Percentiles rank a stretch among this genome's conserved stretches.
Conservation (phyloP, 2,888 invertebrate species). For the Cantharis flavilabris region DNA sequence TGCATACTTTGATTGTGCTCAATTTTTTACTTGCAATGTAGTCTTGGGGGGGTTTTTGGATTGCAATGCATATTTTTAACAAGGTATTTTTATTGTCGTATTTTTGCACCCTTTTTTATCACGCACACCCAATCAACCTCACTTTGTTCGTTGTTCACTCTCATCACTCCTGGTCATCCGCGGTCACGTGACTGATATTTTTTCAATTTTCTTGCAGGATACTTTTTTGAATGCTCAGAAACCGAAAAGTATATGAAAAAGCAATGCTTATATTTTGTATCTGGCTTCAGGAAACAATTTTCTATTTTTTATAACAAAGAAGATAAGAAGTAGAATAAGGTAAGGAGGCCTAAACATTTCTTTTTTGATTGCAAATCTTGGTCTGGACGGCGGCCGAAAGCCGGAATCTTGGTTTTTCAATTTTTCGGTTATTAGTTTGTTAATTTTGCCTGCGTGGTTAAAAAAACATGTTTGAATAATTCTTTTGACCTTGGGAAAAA, state of each 20-base stretch:
- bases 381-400: too few relatives aligned
- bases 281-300: background rate
- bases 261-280: background rate
- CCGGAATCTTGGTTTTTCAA: too few relatives aligned
- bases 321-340: background rate
- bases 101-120: background rate
- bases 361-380: background rate
- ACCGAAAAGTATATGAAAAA: background rate
- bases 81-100: constrained; percentile 22
- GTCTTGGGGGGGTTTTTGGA: constrained; percentile 21
- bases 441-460: background rate
- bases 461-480: background rate
- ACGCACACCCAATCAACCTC: background rate
- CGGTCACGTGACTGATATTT: background rate
- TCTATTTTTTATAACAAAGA: background rate
- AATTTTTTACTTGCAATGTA: constrained; percentile 12
- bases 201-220: background rate
- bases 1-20: constrained; percentile 22
- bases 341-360: background rate
- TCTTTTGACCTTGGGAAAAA: background rate
- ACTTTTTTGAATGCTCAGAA: background rate
- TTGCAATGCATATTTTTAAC: constrained; percentile 27
- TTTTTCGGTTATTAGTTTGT: background rate
- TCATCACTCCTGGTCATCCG: background rate
- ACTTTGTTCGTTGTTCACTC: background rate